Evolutionary conservation across 2,797 vertebrate species (phyloP).

Genomic region (Artibeus jamaicensis): DNA sequence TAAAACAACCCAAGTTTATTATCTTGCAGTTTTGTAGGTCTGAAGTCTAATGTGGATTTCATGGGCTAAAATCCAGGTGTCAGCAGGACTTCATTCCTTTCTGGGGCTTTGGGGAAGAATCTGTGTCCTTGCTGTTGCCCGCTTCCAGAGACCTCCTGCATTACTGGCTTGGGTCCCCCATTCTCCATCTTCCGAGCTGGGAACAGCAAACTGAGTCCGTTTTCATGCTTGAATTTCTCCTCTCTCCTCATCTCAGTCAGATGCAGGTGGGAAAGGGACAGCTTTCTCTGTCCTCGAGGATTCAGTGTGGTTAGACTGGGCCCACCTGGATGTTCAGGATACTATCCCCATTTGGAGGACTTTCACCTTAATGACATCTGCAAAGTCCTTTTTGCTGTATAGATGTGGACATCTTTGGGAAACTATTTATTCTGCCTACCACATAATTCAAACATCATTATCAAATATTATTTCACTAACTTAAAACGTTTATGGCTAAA

Average conservation of each 20-base stretch:
- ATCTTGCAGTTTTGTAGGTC: neutral
- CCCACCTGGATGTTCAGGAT: neutral
- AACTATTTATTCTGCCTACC: neutral
- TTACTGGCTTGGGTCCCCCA: neutral
- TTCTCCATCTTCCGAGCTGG: neutral
- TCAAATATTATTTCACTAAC: constrained; percentile 29
- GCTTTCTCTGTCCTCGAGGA: neutral
- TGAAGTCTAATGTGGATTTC: neutral
- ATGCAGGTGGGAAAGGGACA: neutral
- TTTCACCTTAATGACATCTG: neutral
- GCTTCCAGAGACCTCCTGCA: neutral
- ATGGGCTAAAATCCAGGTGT: neutral
- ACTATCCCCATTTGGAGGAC: neutral
- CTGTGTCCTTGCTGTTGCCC: neutral
- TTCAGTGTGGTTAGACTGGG: neutral
- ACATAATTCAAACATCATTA: neutral
- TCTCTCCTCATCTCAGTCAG: neutral
- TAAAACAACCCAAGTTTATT: neutral
- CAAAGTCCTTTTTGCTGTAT: neutral
- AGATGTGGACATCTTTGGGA: neutral
- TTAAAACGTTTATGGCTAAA: neutral
- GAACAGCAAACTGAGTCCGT: neutral
- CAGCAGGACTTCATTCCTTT: neutral
- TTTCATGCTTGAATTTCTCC: neutral
- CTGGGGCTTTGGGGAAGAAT: neutral